Conservation (phyloP, 1,140 invertebrate species). For the Ceratina australensis region DNA sequence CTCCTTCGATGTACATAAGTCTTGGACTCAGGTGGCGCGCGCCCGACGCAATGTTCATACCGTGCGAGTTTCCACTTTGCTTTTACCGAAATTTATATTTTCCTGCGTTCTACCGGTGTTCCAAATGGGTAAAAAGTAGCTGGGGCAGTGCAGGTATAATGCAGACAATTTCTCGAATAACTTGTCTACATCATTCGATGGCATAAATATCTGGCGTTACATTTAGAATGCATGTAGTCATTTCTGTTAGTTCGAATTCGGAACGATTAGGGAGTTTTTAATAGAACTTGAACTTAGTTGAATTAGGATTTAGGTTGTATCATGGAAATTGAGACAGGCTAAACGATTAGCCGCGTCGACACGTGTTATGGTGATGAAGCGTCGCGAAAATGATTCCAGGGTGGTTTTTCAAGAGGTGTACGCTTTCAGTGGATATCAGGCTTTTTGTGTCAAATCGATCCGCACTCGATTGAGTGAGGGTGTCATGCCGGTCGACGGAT, state of each 20-base stretch:
- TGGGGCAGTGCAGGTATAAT: no score
- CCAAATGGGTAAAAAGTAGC: slow-evolving; percentile 9
- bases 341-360: slow-evolving; percentile 47
- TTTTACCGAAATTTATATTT: slow-evolving; percentile 64
- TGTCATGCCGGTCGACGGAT: slow-evolving; percentile 50
- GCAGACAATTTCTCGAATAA: background rate
- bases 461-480: slow-evolving; percentile 60
- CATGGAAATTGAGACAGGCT: background rate
- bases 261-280: no score
- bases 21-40: slow-evolving; percentile 60
- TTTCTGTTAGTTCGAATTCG: no score
- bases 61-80: slow-evolving; percentile 51
- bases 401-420: slow-evolving; percentile 41
- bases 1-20: slow-evolving; percentile 44
- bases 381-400: slow-evolving; percentile 52
- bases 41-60: slow-evolving; percentile 58
- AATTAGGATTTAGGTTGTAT: background rate
- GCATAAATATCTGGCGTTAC: no score
- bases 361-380: slow-evolving; percentile 46
- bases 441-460: slow-evolving; percentile 65
- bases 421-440: slow-evolving; percentile 48
- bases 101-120: slow-evolving; percentile 21
- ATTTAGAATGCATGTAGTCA: no score
- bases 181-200: background rate
- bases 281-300: no score